Percentiles rank a stretch among this genome's conserved stretches.
These are phyloP conservation scores for Macrobrachium nipponense DNA, from an alignment of 1,140 invertebrate species.

Conservation along the genomic window DNA sequence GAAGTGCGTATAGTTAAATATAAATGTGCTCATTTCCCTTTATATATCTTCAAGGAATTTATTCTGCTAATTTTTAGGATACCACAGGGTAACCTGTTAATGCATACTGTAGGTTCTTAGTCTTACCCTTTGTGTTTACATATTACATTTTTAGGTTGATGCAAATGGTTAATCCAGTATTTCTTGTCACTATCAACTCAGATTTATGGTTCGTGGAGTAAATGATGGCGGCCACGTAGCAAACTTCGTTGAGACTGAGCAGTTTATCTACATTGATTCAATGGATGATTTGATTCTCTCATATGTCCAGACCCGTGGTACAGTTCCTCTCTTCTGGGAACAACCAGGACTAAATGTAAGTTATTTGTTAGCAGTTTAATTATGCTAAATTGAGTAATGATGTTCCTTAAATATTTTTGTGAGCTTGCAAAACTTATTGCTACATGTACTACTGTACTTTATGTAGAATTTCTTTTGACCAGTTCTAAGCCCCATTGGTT, in stretches of 20 bases:
- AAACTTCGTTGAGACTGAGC: slow-evolving; percentile 99
- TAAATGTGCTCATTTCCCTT: too few species aligned
- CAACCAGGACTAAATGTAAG: slow-evolving; percentile 95
- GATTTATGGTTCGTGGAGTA: slow-evolving; percentile 97
- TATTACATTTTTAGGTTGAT: not conserved
- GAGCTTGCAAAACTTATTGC: too few species aligned
- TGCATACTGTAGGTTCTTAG: too few species aligned
- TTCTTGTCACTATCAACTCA: slow-evolving; percentile 66
- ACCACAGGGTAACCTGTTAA: too few species aligned
- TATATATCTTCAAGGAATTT: too few species aligned
- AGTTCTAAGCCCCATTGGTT: not conserved
- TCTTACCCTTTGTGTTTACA: too few species aligned
- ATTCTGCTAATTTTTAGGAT: too few species aligned
- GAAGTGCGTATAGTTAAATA: too few species aligned
- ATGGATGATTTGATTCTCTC: slow-evolving; percentile 73
- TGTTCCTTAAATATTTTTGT: not conserved
- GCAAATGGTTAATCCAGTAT: slow-evolving; percentile 64
- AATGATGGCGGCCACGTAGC: slow-evolving; percentile 99
- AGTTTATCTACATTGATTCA: slow-evolving; percentile 90
- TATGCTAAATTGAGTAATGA: too few species aligned
- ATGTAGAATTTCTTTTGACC: too few species aligned
- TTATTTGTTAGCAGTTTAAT: not conserved
- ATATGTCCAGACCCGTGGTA: slow-evolving; percentile 86
- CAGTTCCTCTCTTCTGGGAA: slow-evolving; percentile 98
- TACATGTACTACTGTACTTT: too few species aligned